phyloP scores from a whole-genome alignment of 2,113 vertebrate genomes.

The Agapornis roseicollis region DNA sequence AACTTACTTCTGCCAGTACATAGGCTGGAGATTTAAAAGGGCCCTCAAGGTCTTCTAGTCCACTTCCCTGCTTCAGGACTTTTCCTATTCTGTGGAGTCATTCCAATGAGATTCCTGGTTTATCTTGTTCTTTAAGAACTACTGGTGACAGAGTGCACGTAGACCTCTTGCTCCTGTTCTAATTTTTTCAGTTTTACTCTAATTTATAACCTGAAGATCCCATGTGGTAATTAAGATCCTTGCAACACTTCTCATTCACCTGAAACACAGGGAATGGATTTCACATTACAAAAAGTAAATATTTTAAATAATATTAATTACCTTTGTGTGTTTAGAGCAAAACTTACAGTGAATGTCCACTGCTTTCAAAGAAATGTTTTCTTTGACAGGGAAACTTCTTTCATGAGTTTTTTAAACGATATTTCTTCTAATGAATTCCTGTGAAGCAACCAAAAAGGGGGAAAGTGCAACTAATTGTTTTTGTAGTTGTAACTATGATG shows the following conservation, averaged over 20 bases:
- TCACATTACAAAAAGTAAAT: neutral
- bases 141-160: neutral
- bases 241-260: neutral
- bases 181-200: neutral
- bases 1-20: slow-evolving; percentile 4
- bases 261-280: neutral
- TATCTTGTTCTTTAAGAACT: neutral
- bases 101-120: neutral
- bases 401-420: neutral
- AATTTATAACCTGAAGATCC: neutral
- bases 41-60: neutral
- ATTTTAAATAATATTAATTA: neutral
- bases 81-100: neutral
- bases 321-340: neutral
- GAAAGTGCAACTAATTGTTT: neutral
- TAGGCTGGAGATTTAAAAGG: neutral
- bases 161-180: neutral
- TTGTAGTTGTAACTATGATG: neutral
- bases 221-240: neutral
- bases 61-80: neutral
- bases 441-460: neutral
- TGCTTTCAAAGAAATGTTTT: neutral
- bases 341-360: neutral
- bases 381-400: neutral
- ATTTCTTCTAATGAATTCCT: neutral